phyloP scores from a whole-genome alignment of 2,797 vertebrate species.

The Meriones psammophilus region DNA sequence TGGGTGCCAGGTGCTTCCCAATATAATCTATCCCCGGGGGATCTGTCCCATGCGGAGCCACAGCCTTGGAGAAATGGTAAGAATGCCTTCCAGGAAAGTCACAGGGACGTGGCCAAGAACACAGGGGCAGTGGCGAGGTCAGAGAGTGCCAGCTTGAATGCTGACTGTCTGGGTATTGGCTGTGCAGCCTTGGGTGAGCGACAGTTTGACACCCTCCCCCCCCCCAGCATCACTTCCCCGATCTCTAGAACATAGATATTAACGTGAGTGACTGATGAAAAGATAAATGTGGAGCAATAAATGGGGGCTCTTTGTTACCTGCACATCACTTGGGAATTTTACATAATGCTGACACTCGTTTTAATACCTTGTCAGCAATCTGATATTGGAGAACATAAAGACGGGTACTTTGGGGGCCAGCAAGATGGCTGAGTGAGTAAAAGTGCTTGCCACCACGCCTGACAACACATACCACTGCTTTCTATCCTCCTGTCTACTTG shows the following conservation, averaged over 20 bases:
- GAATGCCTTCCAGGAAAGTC: not conserved
- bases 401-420: not conserved
- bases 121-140: not conserved
- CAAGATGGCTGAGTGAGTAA: not conserved
- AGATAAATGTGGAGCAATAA: not conserved
- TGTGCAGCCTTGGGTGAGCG: not conserved
- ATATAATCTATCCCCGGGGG: not conserved
- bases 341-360: not conserved
- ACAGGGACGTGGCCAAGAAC: not conserved
- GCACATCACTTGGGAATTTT: not conserved
- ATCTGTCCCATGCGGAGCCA: not conserved
- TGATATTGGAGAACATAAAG: not conserved
- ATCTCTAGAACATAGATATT: not conserved
- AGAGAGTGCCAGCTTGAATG: not conserved
- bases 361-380: not conserved
- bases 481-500: not conserved
- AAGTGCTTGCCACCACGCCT: not conserved
- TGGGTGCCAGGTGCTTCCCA: not conserved
- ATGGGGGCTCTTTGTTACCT: not conserved
- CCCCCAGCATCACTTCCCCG: not conserved
- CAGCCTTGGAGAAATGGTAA: not conserved
- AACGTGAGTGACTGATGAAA: not conserved
- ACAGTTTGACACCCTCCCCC: not conserved
- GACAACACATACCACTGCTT: no score
- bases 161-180: not conserved